Evolutionary conservation across 2,888 invertebrate genomes (phyloP).

Genomic region (Pecten maximus): DNA sequence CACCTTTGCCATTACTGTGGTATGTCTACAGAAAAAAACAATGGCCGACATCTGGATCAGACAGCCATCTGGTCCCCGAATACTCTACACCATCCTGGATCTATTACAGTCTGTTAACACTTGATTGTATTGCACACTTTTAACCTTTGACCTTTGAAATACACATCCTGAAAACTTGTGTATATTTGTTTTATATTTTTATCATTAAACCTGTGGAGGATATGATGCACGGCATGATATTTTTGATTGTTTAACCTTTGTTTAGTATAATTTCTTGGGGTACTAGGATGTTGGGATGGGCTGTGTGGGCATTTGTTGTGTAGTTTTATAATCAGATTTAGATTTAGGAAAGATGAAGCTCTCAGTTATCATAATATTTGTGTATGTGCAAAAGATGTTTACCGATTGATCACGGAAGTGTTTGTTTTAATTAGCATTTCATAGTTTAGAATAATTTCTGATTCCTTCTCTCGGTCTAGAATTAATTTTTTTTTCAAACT

Average conservation of each 20-base stretch:
- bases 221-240: neutral
- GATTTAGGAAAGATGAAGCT: neutral
- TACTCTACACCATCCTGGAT: neutral
- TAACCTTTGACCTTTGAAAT: neutral
- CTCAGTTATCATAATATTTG: neutral
- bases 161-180: neutral
- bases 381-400: neutral
- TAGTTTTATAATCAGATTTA: neutral
- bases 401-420: neutral
- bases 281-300: neutral
- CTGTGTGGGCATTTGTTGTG: neutral
- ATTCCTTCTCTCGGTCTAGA: too few species aligned
- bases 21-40: slow-evolving; percentile 23
- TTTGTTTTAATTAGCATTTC: neutral
- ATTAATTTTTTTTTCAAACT: too few species aligned
- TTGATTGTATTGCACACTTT: neutral
- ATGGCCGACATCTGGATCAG: neutral
- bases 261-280: neutral
- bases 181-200: neutral
- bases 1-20: neutral
- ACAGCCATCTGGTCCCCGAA: neutral
- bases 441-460: too few species aligned
- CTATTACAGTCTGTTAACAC: neutral
- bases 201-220: neutral
- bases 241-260: neutral